Base-by-base conservation (phyloP, 2,888 invertebrate species). In the Cosmorhoe ocellata region DNA sequence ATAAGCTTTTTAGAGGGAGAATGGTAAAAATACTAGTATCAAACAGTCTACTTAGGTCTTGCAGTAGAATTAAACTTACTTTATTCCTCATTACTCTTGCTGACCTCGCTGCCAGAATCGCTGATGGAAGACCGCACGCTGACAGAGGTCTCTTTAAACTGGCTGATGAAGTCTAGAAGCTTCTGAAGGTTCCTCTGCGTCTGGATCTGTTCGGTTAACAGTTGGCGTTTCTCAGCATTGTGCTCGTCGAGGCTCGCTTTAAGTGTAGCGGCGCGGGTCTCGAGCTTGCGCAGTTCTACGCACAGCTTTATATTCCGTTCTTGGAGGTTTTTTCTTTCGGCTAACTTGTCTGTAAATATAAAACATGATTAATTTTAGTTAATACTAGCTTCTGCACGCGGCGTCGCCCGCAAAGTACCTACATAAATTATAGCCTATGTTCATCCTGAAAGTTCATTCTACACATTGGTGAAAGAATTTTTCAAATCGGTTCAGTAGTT, bases 131-230 rank as follows among this genome's bases (percentile, higher is more conserved):
- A 86, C 0, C 77, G 76, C 28, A 84, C 65, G 44, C 87, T 87
- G 39, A 86, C 74, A 0, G 89, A 86, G 24, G 88, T 86, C 61
- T 89, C 88, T 50, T 88, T 88, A 52, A 91, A 91, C 56, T 87
- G 89, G 45, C 88, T 84, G 63, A 91, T 86, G 65, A 91, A 90
- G 63, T 90, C 90, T 3, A 91, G 75, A 6, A 91, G 80, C 50
- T 88, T 89, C 73, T 90, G 89, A 9, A 91, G 75, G 65, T 90
- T 86, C 56, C 88, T 76, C 66, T 89, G 90, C 1, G 88, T 90
- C 55, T 85, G 81, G 13, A 90, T 88, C 64, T 91, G 90, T 55
- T 87, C 86, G 1, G 90, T 80, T 8, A 91, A 64, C 9, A 91
- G 68, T 50, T 89, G 83, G 1, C 89, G 71, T 56, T 90, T 90